Evolutionary conservation across 2,888 invertebrate species (phyloP), one percentile per base, ranked within the genome.

Genomic region (Plebejus anna): DNA sequence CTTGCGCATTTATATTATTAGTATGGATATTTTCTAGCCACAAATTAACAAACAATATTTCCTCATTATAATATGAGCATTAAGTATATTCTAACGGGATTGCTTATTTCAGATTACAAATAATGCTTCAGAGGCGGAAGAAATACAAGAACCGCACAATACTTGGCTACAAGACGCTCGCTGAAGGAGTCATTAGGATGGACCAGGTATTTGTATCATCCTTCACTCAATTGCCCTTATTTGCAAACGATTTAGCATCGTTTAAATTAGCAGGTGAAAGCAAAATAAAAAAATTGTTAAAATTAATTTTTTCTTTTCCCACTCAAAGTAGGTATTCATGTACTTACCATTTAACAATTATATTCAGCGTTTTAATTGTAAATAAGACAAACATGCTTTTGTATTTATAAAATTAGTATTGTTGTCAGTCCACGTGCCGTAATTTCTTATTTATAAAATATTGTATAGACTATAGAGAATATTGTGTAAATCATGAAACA

Each of bases 141-240:
- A 97, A 98, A 85, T 99, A 99, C 94, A 99, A 99, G 94, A 99
- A 99, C 90, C 96, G 99, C 84, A 98, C 99, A 55, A 99, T 99
- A 89, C 95, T 99, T 79, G 99, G 99, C 11, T 99, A 98, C 94
- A 99, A 99, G 91, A 99, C 99, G 0, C 94, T 99, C 57, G 99
- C 99, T 38, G 97, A 98, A 86, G 99, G 99, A 73, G 96, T 98
- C 80, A 97, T 99, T 84, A 96, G 98, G 85, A 98, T 99, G 98
- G 98, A 98, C 84, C 97, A 98, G 95, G 98, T 98, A 88, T 78
- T 11, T 73, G 4, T 42, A 13, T 3, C 22, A 22, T 55, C 11
- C n/a, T 38, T n/a, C 3, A 59, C 22, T 22, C 59, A 22, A 59
- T 59, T 59, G 59, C 59, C 59, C 22, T 59, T 6, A 9, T 59